phyloP scores from a whole-genome alignment of 2,888 invertebrate species.

The Drosophila subsilvestris region DNA sequence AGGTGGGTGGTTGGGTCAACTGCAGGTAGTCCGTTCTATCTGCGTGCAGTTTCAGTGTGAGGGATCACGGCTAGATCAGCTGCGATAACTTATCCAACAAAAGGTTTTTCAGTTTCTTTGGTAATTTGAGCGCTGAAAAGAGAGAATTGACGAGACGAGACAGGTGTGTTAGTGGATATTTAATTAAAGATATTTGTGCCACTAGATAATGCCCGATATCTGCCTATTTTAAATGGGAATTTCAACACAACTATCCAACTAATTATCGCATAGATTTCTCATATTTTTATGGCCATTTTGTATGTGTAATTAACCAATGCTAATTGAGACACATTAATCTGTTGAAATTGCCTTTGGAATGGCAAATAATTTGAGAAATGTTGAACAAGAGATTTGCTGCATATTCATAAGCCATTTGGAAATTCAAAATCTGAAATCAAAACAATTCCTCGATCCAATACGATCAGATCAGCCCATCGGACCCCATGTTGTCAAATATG shows the following conservation, averaged over 20 bases:
- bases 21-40: neutral
- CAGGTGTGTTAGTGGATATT: neutral
- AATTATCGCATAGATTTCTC: constrained; percentile 47
- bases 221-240: constrained; percentile 1
- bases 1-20: constrained; percentile 2
- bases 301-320: constrained; percentile 51
- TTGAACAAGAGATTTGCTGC: constrained; percentile 49
- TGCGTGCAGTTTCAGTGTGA: constrained; percentile 3
- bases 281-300: constrained; percentile 60
- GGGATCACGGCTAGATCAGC: constrained; percentile 5
- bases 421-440: constrained; percentile 39
- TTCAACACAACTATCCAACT: constrained; percentile 9
- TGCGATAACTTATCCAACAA: neutral
- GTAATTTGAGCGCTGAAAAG: constrained; percentile 70
- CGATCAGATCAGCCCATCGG: constrained; percentile 11
- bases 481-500: constrained; percentile 66
- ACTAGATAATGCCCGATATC: neutral
- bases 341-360: constrained; percentile 54
- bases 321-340: constrained; percentile 67
- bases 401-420: constrained; percentile 45
- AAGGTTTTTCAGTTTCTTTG: constrained; percentile 51
- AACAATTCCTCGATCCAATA: constrained; percentile 13
- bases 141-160: neutral
- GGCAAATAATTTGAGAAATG: constrained; percentile 39
- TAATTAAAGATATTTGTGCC: neutral